A percentile compares a stretch with the other conserved stretches of the same genome.
Evolutionary conservation across 2,797 vertebrate species (phyloP).

Genomic region (Cossypha niveicapilla): DNA sequence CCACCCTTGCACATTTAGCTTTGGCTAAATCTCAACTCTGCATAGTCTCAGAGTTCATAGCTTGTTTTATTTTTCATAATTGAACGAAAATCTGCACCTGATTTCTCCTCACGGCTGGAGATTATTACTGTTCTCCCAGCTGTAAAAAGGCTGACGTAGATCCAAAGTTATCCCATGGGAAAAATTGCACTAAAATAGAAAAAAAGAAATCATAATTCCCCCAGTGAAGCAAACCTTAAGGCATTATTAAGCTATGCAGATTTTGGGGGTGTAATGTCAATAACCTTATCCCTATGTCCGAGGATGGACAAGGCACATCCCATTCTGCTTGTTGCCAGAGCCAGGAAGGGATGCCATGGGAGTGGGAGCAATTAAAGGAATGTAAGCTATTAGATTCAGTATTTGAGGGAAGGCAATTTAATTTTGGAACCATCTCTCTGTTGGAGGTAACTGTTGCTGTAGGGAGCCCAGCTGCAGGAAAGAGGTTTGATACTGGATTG

Average conservation of each 20-base stretch:
- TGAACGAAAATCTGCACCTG: neutral
- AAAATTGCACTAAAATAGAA: neutral
- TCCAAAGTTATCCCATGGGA: neutral
- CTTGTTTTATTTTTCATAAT: neutral
- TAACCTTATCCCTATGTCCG: fast-evolving
- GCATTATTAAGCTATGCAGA: neutral
- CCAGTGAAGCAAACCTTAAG: neutral
- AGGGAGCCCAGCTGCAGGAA: neutral
- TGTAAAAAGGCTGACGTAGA: neutral
- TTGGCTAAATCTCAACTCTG: neutral
- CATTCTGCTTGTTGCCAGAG: neutral
- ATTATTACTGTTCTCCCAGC: neutral
- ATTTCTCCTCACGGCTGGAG: neutral
- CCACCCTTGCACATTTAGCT: neutral
- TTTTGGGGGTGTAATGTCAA: neutral
- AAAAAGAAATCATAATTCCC: neutral
- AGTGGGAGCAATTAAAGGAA: neutral
- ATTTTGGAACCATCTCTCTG: neutral
- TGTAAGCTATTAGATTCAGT: neutral
- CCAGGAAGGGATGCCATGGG: neutral
- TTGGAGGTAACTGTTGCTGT: neutral
- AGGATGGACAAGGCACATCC: neutral
- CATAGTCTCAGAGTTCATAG: neutral
- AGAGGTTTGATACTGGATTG: neutral
- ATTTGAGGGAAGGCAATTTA: neutral